These are phyloP conservation scores for Barbus barbus DNA, from an alignment of 2,113 vertebrate species.

Conservation along the genomic window DNA sequence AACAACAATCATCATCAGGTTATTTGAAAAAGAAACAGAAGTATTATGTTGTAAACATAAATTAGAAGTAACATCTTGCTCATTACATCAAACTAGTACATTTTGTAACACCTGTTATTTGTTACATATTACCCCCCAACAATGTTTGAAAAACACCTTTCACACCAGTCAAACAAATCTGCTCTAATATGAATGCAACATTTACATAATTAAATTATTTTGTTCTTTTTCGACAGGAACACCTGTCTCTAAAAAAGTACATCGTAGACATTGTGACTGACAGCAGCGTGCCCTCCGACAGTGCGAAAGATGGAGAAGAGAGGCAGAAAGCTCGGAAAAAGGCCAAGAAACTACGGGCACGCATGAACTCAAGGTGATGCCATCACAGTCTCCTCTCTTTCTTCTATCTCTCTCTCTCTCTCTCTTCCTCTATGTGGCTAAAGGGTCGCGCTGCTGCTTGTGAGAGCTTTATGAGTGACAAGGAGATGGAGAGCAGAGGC, in stretches of 20 bases:
- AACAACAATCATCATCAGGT: too few relatives aligned
- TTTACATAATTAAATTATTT: background rate
- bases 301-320: slow-evolving; percentile 87
- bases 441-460: slow-evolving; percentile 57
- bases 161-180: background rate
- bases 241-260: slow-evolving; percentile 97
- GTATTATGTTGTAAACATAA: too few relatives aligned
- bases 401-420: background rate
- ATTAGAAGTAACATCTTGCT: too few relatives aligned
- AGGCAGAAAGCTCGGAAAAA: slow-evolving; percentile 92
- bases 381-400: background rate
- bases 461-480: slow-evolving; percentile 69
- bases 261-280: slow-evolving; percentile 92
- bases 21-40: too few relatives aligned
- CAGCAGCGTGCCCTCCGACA: slow-evolving; percentile 80
- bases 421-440: slow-evolving; percentile 13
- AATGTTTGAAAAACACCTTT: background rate
- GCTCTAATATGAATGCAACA: background rate
- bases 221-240: slow-evolving; percentile 79
- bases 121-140: background rate
- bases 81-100: too few relatives aligned
- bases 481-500: slow-evolving; percentile 75
- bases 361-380: slow-evolving; percentile 94
- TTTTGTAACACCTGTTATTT: background rate
- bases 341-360: slow-evolving; percentile 91